Conservation (phyloP, 1,140 invertebrate species). For the Holotrichia oblita region DNA sequence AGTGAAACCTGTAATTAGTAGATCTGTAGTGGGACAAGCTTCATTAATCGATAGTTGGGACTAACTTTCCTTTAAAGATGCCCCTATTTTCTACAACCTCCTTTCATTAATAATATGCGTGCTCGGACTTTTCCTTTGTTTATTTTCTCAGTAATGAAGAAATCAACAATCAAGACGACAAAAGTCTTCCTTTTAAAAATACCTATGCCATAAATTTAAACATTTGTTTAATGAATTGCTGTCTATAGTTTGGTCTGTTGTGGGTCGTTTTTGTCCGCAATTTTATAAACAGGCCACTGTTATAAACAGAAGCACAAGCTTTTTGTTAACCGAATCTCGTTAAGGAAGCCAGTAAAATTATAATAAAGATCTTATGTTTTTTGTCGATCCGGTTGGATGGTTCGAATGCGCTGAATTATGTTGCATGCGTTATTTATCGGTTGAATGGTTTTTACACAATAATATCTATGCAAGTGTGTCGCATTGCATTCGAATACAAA, state of each 20-base stretch:
- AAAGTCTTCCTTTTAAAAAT: conserved; percentile 16
- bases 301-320: conserved; percentile 48
- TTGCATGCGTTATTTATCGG: conserved; percentile 51
- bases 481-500: conserved; percentile 48
- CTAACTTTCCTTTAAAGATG: too few species aligned
- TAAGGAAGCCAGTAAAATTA: conserved; percentile 54
- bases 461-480: conserved; percentile 50
- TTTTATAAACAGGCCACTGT: conserved; percentile 49
- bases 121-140: background rate
- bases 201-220: conserved; percentile 8
- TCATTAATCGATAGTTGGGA: too few species aligned
- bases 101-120: too few species aligned
- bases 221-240: conserved; percentile 52
- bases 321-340: conserved; percentile 50
- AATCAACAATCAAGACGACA: conserved; percentile 16
- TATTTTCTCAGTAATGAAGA: background rate
- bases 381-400: conserved; percentile 42
- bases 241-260: conserved; percentile 48
- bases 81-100: too few species aligned
- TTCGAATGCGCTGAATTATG: conserved; percentile 51
- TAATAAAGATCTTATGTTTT: conserved; percentile 54
- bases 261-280: conserved; percentile 51
- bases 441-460: conserved; percentile 48
- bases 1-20: too few species aligned
- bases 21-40: too few species aligned